phyloP scores from a whole-genome alignment of 2,888 invertebrate genomes.

The Sicus ferrugineus region DNA sequence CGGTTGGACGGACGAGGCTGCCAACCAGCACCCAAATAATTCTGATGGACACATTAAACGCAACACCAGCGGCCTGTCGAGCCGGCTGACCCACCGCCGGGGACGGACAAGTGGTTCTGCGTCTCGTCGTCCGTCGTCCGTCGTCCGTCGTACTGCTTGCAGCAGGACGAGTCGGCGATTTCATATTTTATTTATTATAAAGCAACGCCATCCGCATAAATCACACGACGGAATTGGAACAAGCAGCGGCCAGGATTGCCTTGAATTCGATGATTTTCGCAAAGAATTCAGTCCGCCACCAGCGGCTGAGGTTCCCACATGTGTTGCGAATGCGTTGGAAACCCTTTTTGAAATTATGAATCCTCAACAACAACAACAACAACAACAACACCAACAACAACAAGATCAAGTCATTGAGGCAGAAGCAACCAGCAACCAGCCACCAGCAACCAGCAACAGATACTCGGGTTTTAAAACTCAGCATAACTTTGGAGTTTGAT shows the following conservation, averaged over 20 bases:
- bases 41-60: conserved; percentile 61
- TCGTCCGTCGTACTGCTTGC: conserved; percentile 21
- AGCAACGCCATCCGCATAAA: conserved; percentile 57
- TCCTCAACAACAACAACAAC: conserved; percentile 36
- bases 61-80: conserved; percentile 48
- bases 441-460: no score
- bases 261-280: conserved; percentile 20
- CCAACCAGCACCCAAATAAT: conserved; percentile 45
- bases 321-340: conserved; percentile 35
- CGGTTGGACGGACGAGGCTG: conserved; percentile 35
- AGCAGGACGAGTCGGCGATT: conserved; percentile 49
- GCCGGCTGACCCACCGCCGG: background rate
- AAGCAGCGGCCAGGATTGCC: conserved; percentile 42
- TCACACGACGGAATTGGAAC: conserved; percentile 57
- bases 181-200: conserved; percentile 61
- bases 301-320: conserved; percentile 55
- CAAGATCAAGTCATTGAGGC: conserved; percentile 27
- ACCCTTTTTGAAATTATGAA: conserved; percentile 9
- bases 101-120: background rate
- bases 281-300: conserved; percentile 41
- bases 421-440: no score
- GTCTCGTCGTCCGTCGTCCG: conserved; percentile 8
- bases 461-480: conserved; percentile 49
- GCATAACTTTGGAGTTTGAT: background rate
- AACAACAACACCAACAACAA: no score